Evolutionary conservation across 2,888 invertebrate genomes (phyloP), one percentile per base, ranked within the genome.

Genomic region (Andricus quercusramuli): DNA sequence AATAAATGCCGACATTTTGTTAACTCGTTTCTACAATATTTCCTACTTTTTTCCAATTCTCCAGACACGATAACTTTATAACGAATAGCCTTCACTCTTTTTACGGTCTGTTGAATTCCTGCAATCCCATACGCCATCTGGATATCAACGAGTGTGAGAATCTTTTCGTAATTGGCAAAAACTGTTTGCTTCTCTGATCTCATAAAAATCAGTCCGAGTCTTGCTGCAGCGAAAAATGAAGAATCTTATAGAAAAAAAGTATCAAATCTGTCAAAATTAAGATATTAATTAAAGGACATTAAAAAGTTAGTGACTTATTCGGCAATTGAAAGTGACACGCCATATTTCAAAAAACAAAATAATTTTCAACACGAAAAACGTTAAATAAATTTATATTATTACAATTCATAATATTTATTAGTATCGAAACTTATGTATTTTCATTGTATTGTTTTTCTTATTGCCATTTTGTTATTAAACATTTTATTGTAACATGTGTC

Each of bases 81-180:
- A 25, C 22, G 62, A 62, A 62, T 25, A 62, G 62, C 62, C 62
- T 62, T 62, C 25, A 62, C 62, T 62, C 62, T 62, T 62, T 62
- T 62, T 62, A 62, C 62, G 25, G 62, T 15, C 17, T 25, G 25
- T 62, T 62, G 6, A 62, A 62, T 62, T 62, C 62, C 22, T 25
- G 25, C 62, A 25, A 62, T 62, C 62, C 62, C 25, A 15, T 62
- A 62, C 25, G 62, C 25, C 83, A 83, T 83, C 83, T 83, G 82
- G 82, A 66, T 79, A 80, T 80, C 65, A 66, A 80, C 59, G 81
- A 81, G 80, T 82, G 83, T 83, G 83, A 82, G 83, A 83, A 83
- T 80, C 65, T 62, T 62, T n/a, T 62, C 62, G 62, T 62, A 62
- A 62, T 62, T 62, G 62, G 62, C 25, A 62, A 62, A 25, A 62